Evolutionary conservation across 2,113 vertebrate genomes (phyloP), one percentile per base, ranked within the genome.

Genomic region (Amphilophus citrinellus): DNA sequence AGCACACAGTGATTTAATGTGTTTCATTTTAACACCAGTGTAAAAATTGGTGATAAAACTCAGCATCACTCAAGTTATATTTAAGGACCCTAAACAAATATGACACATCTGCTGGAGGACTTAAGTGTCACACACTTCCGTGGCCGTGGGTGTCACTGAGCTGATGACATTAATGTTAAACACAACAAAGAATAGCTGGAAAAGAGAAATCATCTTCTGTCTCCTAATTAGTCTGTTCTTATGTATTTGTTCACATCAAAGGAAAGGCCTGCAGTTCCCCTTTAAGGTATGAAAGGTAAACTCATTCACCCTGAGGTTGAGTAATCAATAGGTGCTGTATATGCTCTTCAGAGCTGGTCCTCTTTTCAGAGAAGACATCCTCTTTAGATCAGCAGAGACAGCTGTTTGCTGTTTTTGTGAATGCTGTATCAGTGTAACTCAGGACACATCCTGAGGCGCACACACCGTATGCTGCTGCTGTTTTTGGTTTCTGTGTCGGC

Each of bases 261-360:
- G 61, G 79, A 32, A 62, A 80, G 8, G 13, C 7, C 14, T n/a
- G 24, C 14, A 24, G 20, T 84, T 53, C 44, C 89, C n/a, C 85
- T 89, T 89, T 73, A 79, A 86, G 83, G 61, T 68, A 57, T 87
- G 82, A 82, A 61, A 83, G 42, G 62, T 84, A 86, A 95, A 95
- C 92, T 84, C 92, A 59, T 22, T 92, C 88, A 94, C 93, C 92
- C 92, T 84, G 50, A 76, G 50, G 90, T 58, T 84, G 80, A 84
- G 84, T n/a, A 86, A 94, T 94, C 92, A 89, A 92, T 93, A 89
- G 77, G 63, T 88, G 85, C 90, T 88, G 84, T 82, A 42, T 11
- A 6, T 86, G 91, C 86, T 90, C 65, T 83, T 84, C 80, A 58
- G 71, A 78, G 57, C 14, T 39, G 78, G 56, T 59, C 76, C 17